phyloP scores from a whole-genome alignment of 2,888 invertebrate species.

The Aleiodes alternator region DNA sequence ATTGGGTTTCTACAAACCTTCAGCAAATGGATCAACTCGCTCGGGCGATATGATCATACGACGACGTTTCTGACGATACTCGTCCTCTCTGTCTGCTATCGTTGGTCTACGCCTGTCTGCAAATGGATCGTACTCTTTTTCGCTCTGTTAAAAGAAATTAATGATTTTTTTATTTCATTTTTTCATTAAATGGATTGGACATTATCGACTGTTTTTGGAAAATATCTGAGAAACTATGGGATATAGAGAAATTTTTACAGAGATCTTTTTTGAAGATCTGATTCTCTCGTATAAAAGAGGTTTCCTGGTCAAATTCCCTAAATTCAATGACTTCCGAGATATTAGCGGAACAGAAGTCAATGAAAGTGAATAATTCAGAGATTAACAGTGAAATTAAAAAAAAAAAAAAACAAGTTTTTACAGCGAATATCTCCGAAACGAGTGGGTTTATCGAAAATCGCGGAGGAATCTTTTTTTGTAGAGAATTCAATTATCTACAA shows the following conservation, averaged over 20 bases:
- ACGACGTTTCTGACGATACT: conserved; percentile 92
- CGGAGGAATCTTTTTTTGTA: too few species aligned
- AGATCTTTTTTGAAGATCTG: too few species aligned
- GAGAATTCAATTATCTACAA: too few species aligned
- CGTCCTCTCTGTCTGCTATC: conserved; percentile 97
- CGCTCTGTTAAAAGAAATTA: conserved; percentile 79
- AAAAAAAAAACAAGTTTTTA: background rate
- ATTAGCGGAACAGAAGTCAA: too few species aligned
- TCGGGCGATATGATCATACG: conserved; percentile 97
- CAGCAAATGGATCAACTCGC: conserved; percentile 97
- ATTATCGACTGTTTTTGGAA: background rate
- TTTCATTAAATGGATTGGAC: background rate
- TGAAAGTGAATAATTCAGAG: too few species aligned
- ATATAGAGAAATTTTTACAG: too few species aligned
- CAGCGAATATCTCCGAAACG: background rate
- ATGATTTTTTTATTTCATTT: conserved; percentile 23
- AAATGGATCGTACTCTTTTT: conserved; percentile 96
- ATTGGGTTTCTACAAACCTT: conserved; percentile 82
- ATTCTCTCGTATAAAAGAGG: too few species aligned
- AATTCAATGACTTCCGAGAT: too few species aligned
- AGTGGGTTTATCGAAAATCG: too few species aligned
- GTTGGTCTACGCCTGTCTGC: conserved; percentile 93
- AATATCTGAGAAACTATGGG: background rate
- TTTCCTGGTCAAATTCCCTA: too few species aligned
- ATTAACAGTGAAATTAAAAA: background rate